phyloP scores from a whole-genome alignment of 2,888 invertebrate genomes.

The Stegophylla sp. region DNA sequence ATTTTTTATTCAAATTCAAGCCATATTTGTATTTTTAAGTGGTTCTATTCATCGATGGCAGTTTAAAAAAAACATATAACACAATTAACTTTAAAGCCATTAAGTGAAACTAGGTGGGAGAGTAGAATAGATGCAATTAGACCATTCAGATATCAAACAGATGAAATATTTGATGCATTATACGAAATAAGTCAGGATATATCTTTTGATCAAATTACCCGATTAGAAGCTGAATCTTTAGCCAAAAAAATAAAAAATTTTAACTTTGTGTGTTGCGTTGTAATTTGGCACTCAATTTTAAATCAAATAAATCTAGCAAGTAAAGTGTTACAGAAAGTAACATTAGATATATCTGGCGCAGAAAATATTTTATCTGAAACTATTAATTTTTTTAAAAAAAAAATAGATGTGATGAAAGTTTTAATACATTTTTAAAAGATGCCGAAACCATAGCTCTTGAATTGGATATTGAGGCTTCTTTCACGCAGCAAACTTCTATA shows the following conservation, averaged over 20 bases:
- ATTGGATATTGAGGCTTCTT: slow-evolving; percentile 8
- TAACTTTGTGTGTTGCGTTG: neutral
- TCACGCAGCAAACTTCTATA: neutral
- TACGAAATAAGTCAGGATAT: neutral
- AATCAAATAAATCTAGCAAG: slow-evolving; percentile 11
- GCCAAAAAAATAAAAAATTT: neutral
- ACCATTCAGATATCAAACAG: slow-evolving; percentile 12
- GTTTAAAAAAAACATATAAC: neutral
- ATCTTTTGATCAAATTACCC: neutral
- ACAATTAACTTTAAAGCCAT: neutral
- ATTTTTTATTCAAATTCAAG: slow-evolving; percentile 6
- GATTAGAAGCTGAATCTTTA: neutral
- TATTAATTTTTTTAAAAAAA: slow-evolving; percentile 4
- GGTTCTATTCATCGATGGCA: slow-evolving; percentile 3
- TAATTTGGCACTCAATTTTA: slow-evolving; percentile 5
- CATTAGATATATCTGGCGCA: neutral
- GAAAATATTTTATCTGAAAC: slow-evolving; percentile 2
- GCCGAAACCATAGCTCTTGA: neutral
- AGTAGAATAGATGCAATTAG: slow-evolving; percentile 10
- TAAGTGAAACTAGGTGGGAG: neutral
- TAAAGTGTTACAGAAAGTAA: neutral
- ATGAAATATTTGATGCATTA: neutral
- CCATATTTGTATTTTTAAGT: slow-evolving; percentile 17
- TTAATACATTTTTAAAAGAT: neutral
- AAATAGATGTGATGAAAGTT: neutral